Conservation (phyloP, 2,797 vertebrate genomes). For the Mormyrus hasselquistii region DNA sequence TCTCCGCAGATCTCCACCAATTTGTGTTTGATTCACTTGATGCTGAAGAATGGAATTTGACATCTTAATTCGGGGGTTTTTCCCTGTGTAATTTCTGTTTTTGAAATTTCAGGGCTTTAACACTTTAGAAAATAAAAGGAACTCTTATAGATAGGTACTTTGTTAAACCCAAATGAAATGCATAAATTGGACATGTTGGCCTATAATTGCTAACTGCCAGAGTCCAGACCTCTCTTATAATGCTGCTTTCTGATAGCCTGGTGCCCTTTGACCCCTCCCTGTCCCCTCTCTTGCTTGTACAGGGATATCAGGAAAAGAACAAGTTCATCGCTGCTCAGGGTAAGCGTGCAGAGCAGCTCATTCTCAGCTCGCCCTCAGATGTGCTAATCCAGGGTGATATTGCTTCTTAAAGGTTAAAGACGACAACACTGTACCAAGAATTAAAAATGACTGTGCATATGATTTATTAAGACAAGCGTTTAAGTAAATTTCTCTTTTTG, state of each 20-base stretch:
- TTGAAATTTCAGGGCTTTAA: neutral
- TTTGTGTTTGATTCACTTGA: neutral
- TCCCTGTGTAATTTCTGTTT: neutral
- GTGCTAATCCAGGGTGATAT: neutral
- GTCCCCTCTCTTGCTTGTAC: conserved; percentile 7
- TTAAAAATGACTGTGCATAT: neutral
- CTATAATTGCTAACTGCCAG: neutral
- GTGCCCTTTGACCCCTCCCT: neutral
- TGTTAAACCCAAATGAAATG: neutral
- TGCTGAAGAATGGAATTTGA: neutral
- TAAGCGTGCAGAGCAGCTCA: conserved; percentile 41
- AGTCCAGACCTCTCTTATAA: neutral
- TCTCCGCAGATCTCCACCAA: neutral
- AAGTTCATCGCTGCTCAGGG: conserved; percentile 98
- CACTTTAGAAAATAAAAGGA: too few relatives aligned
- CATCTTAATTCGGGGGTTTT: neutral
- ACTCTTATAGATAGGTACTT: neutral
- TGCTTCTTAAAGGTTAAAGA: neutral
- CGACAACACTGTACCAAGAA: neutral
- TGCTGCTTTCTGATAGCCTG: neutral
- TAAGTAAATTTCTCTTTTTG: neutral
- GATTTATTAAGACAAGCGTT: neutral
- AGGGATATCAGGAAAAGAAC: conserved; percentile 99
- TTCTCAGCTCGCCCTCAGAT: neutral
- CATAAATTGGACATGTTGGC: too few relatives aligned